Evolutionary conservation across 2,113 vertebrate species (phyloP), one percentile per base, ranked within the genome.

Genomic region (Aegithalos caudatus): DNA sequence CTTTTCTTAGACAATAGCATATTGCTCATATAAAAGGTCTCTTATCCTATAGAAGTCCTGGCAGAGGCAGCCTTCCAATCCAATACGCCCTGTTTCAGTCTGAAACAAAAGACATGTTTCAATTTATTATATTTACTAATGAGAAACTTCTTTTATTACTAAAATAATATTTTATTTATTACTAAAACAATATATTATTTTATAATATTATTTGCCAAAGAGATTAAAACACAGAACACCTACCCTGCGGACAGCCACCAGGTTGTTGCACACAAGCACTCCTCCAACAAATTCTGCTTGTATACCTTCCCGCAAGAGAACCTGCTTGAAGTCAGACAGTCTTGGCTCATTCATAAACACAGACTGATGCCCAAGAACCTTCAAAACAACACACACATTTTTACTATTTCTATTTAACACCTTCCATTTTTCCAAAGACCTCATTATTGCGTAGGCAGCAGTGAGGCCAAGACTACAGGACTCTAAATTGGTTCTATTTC

Each of bases 331-430:
- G 98, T 99, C 99, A 23, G 99, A 99, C 17, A 99, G 98, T 38
- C 99, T 98, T 24, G 99, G 99, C 96, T 99, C 99, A 66, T 99
- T 99, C 98, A 99, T 99, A 97, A 99, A 99, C 89, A 99, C 99
- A 9, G 99, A 99, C 97, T 99, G 99, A 97, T 99, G 99, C 85
- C 99, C 99, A 47, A 98, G 98, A 96, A 99, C 98, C 99, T 99
- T 97, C 40, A 91, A 90, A 83, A 73, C 7, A 92, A 94, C 11
- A 92, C 18, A 88, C 4, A 81, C 7, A 38, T 12, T 62, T 73
- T 93, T 83, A 94, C 38, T 50, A 19, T 7, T 73, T 80, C 40
- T 69, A 48, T n/a, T 61, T 53, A 51, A 45, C 31, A 64, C 47
- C 42, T 83, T 27, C 33, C 6, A 24, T 79, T 85, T 65, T 85